phyloP scores from a whole-genome alignment of 2,797 vertebrate genomes.

The Dendrocincla fuliginosa region DNA sequence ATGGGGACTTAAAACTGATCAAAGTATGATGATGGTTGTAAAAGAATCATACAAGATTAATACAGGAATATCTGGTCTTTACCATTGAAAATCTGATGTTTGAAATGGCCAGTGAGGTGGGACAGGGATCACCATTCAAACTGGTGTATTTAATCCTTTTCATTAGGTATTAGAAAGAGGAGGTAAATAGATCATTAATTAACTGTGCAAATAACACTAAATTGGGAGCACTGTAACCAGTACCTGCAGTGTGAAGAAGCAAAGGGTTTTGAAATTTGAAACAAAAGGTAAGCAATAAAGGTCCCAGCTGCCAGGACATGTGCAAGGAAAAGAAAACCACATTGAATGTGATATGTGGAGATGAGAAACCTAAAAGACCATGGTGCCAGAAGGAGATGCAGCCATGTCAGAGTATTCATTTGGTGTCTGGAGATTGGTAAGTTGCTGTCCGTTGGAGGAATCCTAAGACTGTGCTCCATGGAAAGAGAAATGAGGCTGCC shows the following conservation, averaged over 20 bases:
- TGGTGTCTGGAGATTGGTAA: neutral
- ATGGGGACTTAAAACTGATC: neutral
- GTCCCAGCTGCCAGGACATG: neutral
- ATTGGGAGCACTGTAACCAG: constrained; percentile 20
- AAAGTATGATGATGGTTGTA: neutral
- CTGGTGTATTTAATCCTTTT: constrained; percentile 49
- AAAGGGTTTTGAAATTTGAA: constrained; percentile 24
- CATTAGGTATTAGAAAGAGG: constrained; percentile 32
- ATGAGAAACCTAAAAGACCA: neutral
- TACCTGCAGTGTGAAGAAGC: neutral
- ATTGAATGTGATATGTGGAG: neutral
- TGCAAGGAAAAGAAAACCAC: neutral
- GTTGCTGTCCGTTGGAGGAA: neutral
- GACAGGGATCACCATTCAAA: neutral
- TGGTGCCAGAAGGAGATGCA: neutral
- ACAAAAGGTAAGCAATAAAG: neutral
- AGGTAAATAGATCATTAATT: constrained; percentile 56
- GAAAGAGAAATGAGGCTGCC: neutral
- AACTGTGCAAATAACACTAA: constrained; percentile 25
- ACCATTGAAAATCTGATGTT: neutral
- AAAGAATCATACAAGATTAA: neutral
- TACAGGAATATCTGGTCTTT: neutral
- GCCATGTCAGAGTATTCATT: neutral
- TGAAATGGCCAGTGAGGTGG: constrained; percentile 8
- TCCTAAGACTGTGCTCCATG: neutral